Evolutionary conservation across 2,888 invertebrate genomes (phyloP).

Genomic region (Craniophora ligustri): DNA sequence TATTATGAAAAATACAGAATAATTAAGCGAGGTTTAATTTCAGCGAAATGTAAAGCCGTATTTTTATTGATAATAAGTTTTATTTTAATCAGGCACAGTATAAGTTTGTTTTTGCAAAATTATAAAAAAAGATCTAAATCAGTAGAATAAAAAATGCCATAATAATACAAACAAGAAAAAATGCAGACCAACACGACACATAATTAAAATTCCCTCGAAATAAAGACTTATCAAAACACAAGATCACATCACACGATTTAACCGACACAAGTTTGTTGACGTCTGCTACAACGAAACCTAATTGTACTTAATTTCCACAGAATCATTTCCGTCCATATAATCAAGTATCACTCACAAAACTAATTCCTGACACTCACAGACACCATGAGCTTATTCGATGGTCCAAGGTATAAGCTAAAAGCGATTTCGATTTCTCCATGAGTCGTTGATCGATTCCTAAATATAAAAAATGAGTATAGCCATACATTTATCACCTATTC

Average conservation of each 20-base stretch:
- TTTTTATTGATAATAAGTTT: too few relatives aligned
- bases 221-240: slow-evolving; percentile 43
- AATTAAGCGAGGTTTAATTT: too few relatives aligned
- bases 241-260: slow-evolving; percentile 37
- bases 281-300: slow-evolving; percentile 24
- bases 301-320: slow-evolving; percentile 55
- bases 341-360: slow-evolving; percentile 66
- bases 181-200: neutral
- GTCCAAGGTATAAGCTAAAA: slow-evolving; percentile 30
- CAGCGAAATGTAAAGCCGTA: too few relatives aligned
- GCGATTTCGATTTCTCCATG: slow-evolving; percentile 1
- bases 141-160: neutral
- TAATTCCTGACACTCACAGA: slow-evolving; percentile 64
- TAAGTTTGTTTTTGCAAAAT: too few relatives aligned
- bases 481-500: too few relatives aligned
- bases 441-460: too few relatives aligned
- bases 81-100: too few relatives aligned
- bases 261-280: slow-evolving; percentile 20
- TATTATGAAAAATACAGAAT: too few relatives aligned
- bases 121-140: neutral
- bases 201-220: slow-evolving; percentile 21
- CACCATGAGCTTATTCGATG: slow-evolving; percentile 40
- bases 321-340: slow-evolving; percentile 62
- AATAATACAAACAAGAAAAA: slow-evolving; percentile 5
- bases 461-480: too few relatives aligned